Evolutionary conservation across 2,797 vertebrate genomes (phyloP), one percentile per base, ranked within the genome.

Genomic region (Leontopithecus rosalia): DNA sequence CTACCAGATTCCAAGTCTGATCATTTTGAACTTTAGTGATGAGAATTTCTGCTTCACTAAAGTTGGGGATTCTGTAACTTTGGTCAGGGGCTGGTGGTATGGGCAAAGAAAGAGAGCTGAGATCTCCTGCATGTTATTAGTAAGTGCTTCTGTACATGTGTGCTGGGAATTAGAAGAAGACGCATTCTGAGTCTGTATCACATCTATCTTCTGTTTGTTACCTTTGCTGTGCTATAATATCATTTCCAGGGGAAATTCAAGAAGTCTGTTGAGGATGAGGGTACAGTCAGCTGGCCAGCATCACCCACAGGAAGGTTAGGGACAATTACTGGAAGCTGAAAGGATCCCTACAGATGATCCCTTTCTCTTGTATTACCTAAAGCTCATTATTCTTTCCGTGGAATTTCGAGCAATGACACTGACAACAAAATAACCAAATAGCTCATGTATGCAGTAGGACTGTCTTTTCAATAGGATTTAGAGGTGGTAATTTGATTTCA

Each of bases 401-500:
- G 58, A 81, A 36, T 87, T 97, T 52, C 52, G 77, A 90, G 52
- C 67, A 91, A 50, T 4, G 46, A 13, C 33, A 28, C 79, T 14
- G 36, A 55, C 50, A 86, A 72, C 14, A 73, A 80, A 85, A 81
- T 73, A 75, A 58, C 57, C 83, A 75, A 79, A 83, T 4, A 84
- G 52, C 36, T 52, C 13, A 41, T 17, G 1, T 24, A 26, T 7
- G 20, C 30, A 80, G 58, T 7, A 88, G 48, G 48, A 28, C 57
- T 67, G 87, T 95, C 72, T 95, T 96, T 79, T 50, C 57, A 77
- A 50, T 1, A 33, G 41, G 84, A 55, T 77, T 80, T 64, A 72
- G 10, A 64, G 48, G 85, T 28, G 30, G 5, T 61, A 85, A 92
- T 48, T 94, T 73, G 57, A 77, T 90, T 92, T 97, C 30, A 81